Base-by-base conservation (phyloP, 2,113 vertebrate species). In the Passer domesticus region DNA sequence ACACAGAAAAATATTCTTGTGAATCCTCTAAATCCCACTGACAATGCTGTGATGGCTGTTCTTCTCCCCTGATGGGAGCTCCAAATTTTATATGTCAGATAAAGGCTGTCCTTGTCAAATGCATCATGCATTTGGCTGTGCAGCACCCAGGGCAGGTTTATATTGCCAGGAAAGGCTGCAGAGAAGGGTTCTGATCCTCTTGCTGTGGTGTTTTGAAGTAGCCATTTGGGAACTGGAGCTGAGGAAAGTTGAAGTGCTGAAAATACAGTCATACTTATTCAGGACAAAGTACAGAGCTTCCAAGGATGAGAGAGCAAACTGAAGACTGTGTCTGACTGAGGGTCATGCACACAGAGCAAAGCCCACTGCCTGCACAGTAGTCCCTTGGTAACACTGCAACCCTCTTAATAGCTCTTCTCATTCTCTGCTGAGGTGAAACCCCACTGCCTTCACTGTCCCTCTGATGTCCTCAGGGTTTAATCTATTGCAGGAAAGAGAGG, bases 291-390 rank as follows among this genome's bases (percentile, higher is more conserved):
- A 24, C 27, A 59, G 81, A 66, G 31, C 52, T 80, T 30, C 55
- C 3, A 13, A 50, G 72, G 53, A 60, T 41, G 46, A 63, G 39
- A 68, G 46, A 56, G 41, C 41, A 60, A 14, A 35, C 23, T 12
- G 58, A 39, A 37, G 53, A 19, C 15, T 1, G 0, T 8, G 5
- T 37, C n/a, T 3, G 6, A 8, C 55, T 35, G 59, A 49, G 33
- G 68, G 53, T 50, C 20, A 1, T 8, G 55, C 2, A 6, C 39
- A n/a, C 41, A 66, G 62, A 59, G 58, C 22, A 73, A n/a, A 63
- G 16, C 50, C n/a, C 28, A 2, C 39, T 15, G 7, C 0, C 0
- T 17, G 56, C 55, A 33, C 39, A 18, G 22, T 21, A 46, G 7
- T 33, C 58, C 49, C 82, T 52, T 37, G 37, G 25, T 6, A 9